phyloP scores from a whole-genome alignment of 2,797 vertebrate genomes.

The Spinibarbus caldwelli region DNA sequence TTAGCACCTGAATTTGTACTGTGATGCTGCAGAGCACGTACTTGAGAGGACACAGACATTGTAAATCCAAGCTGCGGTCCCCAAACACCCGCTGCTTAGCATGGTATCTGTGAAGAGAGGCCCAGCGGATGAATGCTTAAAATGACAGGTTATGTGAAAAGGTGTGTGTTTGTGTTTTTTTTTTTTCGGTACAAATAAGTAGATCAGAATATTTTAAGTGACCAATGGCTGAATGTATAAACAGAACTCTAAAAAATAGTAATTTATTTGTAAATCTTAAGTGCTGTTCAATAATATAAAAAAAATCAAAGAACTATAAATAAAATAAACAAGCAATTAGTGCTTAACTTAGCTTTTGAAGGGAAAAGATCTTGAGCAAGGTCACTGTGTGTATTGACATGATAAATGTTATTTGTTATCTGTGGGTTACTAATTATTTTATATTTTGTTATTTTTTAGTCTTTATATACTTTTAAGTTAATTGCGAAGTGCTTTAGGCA shows the following conservation, averaged over 20 bases:
- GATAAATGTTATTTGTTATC: no score
- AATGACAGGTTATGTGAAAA: neutral
- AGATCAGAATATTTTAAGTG: neutral
- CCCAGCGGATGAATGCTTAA: neutral
- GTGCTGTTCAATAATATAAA: no score
- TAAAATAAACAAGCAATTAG: neutral
- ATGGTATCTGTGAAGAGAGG: conserved; percentile 6
- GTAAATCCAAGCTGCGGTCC: conserved; percentile 65
- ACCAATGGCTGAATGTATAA: no score
- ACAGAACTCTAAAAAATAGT: neutral
- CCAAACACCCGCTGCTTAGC: conserved; percentile 2
- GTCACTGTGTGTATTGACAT: no score
- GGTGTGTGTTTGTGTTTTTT: neutral
- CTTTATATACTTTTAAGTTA: no score
- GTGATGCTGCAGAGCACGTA: conserved; percentile 69
- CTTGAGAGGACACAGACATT: conserved; percentile 78
- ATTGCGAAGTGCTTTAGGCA: no score
- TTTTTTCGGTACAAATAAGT: neutral
- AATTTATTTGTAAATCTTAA: no score
- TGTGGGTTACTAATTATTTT: no score
- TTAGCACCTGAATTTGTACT: conserved; percentile 19
- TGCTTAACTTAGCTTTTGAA: no score
- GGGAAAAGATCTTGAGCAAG: no score
- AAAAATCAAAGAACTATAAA: neutral
- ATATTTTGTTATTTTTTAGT: no score